Evolutionary conservation across 2,113 vertebrate species (phyloP).

Genomic region (Clupea harengus): DNA sequence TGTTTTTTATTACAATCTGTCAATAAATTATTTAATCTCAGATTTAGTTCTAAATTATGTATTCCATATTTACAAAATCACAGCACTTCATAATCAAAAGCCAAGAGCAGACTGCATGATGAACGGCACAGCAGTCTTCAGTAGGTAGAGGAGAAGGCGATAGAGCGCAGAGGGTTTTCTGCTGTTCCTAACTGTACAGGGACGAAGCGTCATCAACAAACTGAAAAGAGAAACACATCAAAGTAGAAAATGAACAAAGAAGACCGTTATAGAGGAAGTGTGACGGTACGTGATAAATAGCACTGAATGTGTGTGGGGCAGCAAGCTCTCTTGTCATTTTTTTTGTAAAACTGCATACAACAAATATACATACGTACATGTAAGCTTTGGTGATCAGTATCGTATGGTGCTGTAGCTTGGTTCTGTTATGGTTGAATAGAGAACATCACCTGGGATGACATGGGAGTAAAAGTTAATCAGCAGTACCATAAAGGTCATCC

Average conservation of each 20-base stretch:
- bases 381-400: conserved; percentile 46
- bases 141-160: not conserved
- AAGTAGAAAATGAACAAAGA: not conserved
- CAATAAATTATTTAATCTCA: not conserved
- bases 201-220: not conserved
- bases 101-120: not conserved
- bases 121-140: not conserved
- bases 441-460: conserved; percentile 52
- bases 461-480: not conserved
- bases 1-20: not conserved
- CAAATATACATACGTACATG: not conserved
- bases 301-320: not conserved
- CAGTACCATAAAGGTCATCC: not conserved
- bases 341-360: not conserved
- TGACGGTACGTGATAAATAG: too few relatives aligned
- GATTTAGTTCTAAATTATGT: not conserved
- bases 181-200: not conserved
- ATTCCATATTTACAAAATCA: conserved; percentile 18
- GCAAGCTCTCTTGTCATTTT: not conserved
- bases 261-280: not conserved
- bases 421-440: conserved; percentile 61
- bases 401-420: conserved; percentile 65
- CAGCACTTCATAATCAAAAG: not conserved
- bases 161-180: not conserved
- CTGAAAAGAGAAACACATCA: not conserved